Evolutionary conservation across 1,140 invertebrate genomes (phyloP), one percentile per base, ranked within the genome.

Genomic region (Planococcus citri): DNA sequence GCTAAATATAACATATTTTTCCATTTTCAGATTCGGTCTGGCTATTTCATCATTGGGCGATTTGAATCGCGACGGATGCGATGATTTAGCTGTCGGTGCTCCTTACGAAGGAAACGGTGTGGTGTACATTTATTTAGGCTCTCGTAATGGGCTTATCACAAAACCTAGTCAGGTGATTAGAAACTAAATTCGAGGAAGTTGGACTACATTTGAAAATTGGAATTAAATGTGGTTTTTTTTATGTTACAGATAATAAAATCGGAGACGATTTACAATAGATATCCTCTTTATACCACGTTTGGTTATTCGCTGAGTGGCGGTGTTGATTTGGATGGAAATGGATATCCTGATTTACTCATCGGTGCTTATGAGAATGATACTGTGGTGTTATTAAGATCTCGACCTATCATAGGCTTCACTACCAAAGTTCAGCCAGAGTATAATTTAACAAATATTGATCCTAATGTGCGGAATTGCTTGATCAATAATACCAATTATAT

Each of bases 301-400:
- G 94, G 94, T 4, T 92, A 93, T 77, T 92, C 93, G 0, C 78
- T 97, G 20, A 89, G 88, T 72, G 93, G 92, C 69, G 91, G 91
- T 33, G 80, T 92, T 10, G 94, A 97, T 80, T 82, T 97, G 76
- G 95, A 97, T 79, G 79, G 82, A 21, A 97, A 97, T 79, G 89
- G 88, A 14, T 97, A 97, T 80, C 90, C 93, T 0, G 94, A 97
- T 83, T 80, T 97, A 71, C 80, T 95, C 21, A 83, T 94, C 27
- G 94, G 94, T 69, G 91, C 93, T 25, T 95, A 92, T 78, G 90
- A 90, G 75, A 83, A 86, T 72, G 88, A 90, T 75, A 81, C 82
- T 61, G 85, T 91, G 0, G 82, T 88, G 10, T 78, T 94, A 17
- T 82, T 92, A 27, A 81, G 87, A 74, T 84, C 92, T 0, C 83